phyloP scores from a whole-genome alignment of 2,113 vertebrate genomes.

The Thoracochromis brauschi region DNA sequence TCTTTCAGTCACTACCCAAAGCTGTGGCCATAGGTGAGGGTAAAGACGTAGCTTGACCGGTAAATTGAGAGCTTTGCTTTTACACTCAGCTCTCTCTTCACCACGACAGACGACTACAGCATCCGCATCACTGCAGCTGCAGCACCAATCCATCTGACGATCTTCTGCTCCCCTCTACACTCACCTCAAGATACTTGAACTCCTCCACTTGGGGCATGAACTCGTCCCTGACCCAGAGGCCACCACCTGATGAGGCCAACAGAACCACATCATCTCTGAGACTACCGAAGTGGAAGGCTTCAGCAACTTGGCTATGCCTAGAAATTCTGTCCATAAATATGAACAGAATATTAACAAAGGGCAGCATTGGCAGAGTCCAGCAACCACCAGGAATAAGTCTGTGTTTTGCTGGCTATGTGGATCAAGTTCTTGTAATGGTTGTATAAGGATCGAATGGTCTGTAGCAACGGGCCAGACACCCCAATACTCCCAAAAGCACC shows the following conservation, averaged over 20 bases:
- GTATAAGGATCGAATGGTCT: accelerated
- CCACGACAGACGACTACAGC: background rate
- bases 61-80: background rate
- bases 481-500: background rate
- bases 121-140: accelerated
- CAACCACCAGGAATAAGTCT: accelerated
- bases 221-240: accelerated
- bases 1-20: background rate
- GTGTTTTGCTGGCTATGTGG: background rate
- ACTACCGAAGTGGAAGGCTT: background rate
- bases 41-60: background rate
- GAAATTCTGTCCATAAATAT: background rate
- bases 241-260: background rate
- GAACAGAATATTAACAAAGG: background rate
- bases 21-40: background rate
- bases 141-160: background rate
- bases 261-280: background rate
- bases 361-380: background rate
- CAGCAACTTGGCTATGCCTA: background rate
- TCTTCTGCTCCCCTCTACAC: background rate
- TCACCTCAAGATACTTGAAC: background rate
- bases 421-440: background rate
- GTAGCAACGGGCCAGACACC: background rate
- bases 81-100: background rate
- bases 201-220: background rate